Evolutionary conservation across 2,888 invertebrate genomes (phyloP).

Genomic region (Drosophila gaucha): DNA sequence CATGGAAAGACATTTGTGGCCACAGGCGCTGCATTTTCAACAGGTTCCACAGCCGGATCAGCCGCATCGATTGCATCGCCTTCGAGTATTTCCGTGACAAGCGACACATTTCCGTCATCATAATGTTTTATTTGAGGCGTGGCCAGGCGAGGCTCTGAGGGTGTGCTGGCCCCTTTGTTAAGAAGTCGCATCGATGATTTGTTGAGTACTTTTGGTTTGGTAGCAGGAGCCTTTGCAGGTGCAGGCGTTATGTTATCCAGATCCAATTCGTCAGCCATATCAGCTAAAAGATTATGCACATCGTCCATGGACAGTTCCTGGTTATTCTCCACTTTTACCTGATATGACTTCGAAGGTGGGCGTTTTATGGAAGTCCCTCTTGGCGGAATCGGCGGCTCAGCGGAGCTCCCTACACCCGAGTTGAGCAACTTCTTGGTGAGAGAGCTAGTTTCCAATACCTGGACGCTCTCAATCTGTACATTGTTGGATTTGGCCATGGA

Average conservation of each 20-base stretch:
- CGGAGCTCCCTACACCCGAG: constrained; percentile 30
- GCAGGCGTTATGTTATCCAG: background rate
- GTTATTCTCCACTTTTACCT: constrained; percentile 78
- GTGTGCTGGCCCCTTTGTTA: constrained; percentile 78
- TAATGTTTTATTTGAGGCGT: constrained; percentile 80
- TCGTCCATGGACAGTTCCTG: constrained; percentile 81
- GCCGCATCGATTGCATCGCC: constrained; percentile 54
- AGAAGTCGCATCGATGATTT: constrained; percentile 82
- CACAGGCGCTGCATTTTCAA: constrained; percentile 84
- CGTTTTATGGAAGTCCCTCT: constrained; percentile 6
- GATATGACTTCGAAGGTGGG: constrained; percentile 44
- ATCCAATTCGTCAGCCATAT: constrained; percentile 46
- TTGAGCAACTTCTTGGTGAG: constrained; percentile 62
- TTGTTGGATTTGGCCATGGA: constrained; percentile 50
- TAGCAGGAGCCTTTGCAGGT: background rate
- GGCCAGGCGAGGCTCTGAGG: constrained; percentile 81
- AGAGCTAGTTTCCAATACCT: constrained; percentile 58
- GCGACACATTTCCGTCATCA: constrained; percentile 82
- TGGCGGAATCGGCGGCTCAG: constrained; percentile 45
- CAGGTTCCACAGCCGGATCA: constrained; percentile 47
- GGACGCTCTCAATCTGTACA: constrained; percentile 42
- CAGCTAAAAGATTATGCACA: constrained; percentile 75
- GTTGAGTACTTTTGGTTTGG: constrained; percentile 81
- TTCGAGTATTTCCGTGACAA: constrained; percentile 84
- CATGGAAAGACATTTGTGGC: constrained; percentile 88